Conservation (phyloP, 1,140 invertebrate species). For the Ridgeia piscesae region DNA sequence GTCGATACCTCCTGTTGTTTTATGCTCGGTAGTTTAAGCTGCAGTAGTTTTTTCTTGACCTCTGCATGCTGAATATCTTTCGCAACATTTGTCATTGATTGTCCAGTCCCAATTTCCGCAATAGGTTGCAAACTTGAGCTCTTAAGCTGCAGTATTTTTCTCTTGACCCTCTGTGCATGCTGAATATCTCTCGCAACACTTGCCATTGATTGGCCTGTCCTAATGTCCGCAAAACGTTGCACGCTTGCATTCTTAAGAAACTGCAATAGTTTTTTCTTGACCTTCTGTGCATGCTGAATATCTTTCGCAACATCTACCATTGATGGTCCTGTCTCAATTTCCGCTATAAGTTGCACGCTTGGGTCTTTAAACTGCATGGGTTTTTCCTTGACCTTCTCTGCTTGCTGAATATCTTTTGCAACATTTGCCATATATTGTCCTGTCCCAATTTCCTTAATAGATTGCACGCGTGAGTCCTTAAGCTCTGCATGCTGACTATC, state of each 20-base stretch:
- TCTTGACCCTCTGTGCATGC: not conserved
- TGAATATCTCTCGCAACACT: not conserved
- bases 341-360: not conserved
- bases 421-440: not conserved
- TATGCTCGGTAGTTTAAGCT: not conserved
- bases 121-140: not conserved
- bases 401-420: not conserved
- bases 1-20: not conserved
- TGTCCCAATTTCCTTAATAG: not conserved
- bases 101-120: not conserved
- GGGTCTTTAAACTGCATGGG: too few relatives aligned
- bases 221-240: not conserved
- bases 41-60: too few relatives aligned
- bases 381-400: not conserved
- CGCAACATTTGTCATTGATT: not conserved
- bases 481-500: not conserved
- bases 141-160: not conserved
- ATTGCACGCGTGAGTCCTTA: too few relatives aligned
- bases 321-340: not conserved
- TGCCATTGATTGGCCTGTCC: not conserved
- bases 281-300: not conserved
- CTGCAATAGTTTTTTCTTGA: not conserved
- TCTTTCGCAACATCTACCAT: not conserved
- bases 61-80: not conserved
- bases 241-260: too few relatives aligned